phyloP scores from a whole-genome alignment of 2,888 invertebrate species.

The Eristalis pertinax region DNA sequence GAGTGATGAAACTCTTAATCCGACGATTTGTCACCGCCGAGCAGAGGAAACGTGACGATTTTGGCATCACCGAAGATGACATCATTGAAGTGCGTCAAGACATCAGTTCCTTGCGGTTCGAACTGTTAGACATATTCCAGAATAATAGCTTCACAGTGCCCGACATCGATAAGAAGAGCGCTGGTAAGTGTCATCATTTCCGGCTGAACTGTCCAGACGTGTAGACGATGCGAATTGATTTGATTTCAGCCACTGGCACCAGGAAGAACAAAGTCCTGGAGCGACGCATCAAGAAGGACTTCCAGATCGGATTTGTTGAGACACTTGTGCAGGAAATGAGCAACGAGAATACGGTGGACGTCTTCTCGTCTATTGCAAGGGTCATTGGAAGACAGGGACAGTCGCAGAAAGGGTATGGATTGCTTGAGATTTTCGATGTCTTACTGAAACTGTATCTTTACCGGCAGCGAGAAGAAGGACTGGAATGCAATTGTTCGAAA shows the following conservation, averaged over 20 bases:
- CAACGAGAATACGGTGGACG: constrained; percentile 87
- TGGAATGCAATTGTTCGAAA: constrained; percentile 92
- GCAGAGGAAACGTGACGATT: constrained; percentile 93
- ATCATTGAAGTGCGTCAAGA: constrained; percentile 99
- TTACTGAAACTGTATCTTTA: not conserved
- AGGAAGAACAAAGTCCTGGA: constrained; percentile 90
- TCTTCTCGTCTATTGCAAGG: constrained; percentile 91
- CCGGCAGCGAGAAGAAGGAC: constrained; percentile 83
- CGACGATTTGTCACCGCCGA: constrained; percentile 95
- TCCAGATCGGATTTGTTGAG: constrained; percentile 94
- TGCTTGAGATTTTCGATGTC: not conserved
- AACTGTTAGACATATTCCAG: constrained; percentile 94
- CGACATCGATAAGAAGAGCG: constrained; percentile 85
- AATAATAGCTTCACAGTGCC: constrained; percentile 95
- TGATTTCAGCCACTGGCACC: constrained; percentile 86
- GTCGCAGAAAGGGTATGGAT: constrained; percentile 76
- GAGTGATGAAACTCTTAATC: constrained; percentile 93
- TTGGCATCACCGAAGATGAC: constrained; percentile 97
- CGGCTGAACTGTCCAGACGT: not conserved
- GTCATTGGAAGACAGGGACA: constrained; percentile 86
- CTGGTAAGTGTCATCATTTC: constrained; percentile 72
- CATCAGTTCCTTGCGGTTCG: constrained; percentile 96
- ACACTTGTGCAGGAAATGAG: constrained; percentile 89
- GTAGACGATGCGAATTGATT: not conserved
- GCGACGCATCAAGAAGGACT: constrained; percentile 91